Percentiles rank a stretch among this genome's conserved stretches.
These are phyloP conservation scores for Melopsittacus undulatus DNA, from an alignment of 2,797 vertebrate genomes.

Conservation along the genomic window DNA sequence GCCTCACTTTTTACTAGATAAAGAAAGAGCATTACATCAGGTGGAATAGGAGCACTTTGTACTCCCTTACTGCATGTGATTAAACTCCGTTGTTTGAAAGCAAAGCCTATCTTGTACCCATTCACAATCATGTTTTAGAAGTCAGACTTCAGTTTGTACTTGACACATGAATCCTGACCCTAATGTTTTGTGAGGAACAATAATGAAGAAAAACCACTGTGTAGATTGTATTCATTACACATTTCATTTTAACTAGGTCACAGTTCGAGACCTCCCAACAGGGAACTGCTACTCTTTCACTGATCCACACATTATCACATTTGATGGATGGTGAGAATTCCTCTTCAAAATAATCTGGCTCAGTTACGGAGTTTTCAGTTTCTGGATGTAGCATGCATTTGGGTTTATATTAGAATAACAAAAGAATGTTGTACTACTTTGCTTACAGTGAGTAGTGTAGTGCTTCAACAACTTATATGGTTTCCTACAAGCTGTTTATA, in stretches of 20 bases:
- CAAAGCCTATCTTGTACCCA: slow-evolving; percentile 5
- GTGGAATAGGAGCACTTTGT: slow-evolving; percentile 46
- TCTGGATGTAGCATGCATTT: slow-evolving; percentile 30
- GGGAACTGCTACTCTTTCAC: slow-evolving; percentile 82
- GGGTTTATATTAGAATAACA: slow-evolving; percentile 33
- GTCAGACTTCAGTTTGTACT: slow-evolving; percentile 65
- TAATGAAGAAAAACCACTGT: slow-evolving; percentile 64
- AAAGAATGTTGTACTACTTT: slow-evolving; percentile 6
- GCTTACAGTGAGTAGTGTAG: slow-evolving; percentile 44
- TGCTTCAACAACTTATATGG: background rate
- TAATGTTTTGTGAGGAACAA: slow-evolving; percentile 41
- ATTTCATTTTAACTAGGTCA: slow-evolving; percentile 80
- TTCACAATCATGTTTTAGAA: slow-evolving; percentile 51
- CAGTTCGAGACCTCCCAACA: slow-evolving; percentile 77
- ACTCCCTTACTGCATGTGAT: slow-evolving; percentile 48
- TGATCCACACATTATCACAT: slow-evolving; percentile 83
- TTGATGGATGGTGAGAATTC: slow-evolving; percentile 82
- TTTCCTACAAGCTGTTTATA: slow-evolving; percentile 31
- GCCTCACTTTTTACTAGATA: slow-evolving; percentile 11
- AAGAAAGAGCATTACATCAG: slow-evolving; percentile 45
- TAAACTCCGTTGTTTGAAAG: slow-evolving; percentile 64
- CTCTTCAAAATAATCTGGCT: slow-evolving; percentile 43
- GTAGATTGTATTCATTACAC: slow-evolving; percentile 58
- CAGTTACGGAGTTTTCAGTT: slow-evolving; percentile 41
- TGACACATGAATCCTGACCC: slow-evolving; percentile 61